phyloP scores from a whole-genome alignment of 1,140 invertebrate genomes.

The Lepidotrigona ventralis region DNA sequence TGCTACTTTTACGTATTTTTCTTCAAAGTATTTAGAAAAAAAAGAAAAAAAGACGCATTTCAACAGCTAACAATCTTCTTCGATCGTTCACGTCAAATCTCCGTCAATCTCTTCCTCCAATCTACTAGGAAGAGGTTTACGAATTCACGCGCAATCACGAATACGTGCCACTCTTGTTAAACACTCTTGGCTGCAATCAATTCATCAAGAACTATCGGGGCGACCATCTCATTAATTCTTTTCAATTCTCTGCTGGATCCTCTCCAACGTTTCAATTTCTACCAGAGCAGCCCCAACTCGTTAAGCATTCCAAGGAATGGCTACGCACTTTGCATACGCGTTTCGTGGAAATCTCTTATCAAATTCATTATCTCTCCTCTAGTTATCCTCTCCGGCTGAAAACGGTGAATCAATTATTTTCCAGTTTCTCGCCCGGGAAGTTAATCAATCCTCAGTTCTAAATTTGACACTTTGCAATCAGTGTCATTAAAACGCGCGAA shows the following conservation, averaged over 20 bases:
- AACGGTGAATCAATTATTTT: not conserved
- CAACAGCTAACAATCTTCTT: not conserved
- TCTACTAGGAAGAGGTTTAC: not conserved
- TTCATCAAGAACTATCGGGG: constrained; percentile 11
- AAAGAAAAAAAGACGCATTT: not conserved
- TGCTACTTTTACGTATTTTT: not conserved
- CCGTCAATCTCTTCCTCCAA: not conserved
- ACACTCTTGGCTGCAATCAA: not conserved
- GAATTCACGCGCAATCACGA: not conserved
- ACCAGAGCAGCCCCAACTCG: not conserved
- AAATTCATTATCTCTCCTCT: not conserved
- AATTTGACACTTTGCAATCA: too few species aligned
- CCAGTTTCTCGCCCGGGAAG: not conserved
- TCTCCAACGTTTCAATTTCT: constrained; percentile 13
- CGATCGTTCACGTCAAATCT: not conserved
- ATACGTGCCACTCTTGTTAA: constrained; percentile 1
- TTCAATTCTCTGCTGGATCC: constrained; percentile 13
- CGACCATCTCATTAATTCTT: constrained; percentile 19
- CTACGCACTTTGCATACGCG: not conserved
- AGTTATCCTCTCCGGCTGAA: not conserved
- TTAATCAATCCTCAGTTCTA: not conserved
- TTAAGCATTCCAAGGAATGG: constrained; percentile 4
- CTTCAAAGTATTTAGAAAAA: not conserved
- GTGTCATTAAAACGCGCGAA: too few species aligned
- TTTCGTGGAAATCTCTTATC: not conserved